Base-by-base conservation (phyloP, 1,140 invertebrate species). In the Arion vulgaris region DNA sequence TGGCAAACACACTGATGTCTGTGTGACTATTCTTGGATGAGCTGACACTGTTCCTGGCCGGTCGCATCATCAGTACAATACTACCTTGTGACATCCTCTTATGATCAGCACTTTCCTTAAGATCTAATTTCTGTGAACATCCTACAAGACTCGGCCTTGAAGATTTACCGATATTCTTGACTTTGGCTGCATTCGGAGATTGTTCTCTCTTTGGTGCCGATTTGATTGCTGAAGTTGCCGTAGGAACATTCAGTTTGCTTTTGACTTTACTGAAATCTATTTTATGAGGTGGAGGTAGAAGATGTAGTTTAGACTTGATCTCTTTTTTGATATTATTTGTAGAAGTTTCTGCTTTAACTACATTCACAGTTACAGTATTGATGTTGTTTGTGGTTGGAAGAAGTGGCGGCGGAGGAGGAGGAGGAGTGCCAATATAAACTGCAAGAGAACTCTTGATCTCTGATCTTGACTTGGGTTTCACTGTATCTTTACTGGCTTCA, bases 371-470 rank as follows among this genome's bases (percentile, higher is more conserved):
- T 19, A 36, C 4, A 74, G 57, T 19, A 53, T 79, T 26, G 41
- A 0, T 62, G 72, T 32, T n/a, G 49, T 2, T 23, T 41, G 49
- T 32, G n/a, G 36, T 41, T 26, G 71, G 32, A 0, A 13, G 66
- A 72, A 34, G 51, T 28, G 71, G 79, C 13, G 69, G 71, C 2
- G 51, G 41, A 19, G 45, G 45, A 11, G 45, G 45, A 11, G 45
- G 19, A 9, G 80, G 80, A 38, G 83, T 77, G 72, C 83, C 82
- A 26, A 89, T 79, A 66, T 86, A 90, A 13, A 86, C 87, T 38
- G 91, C 88, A 26, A 93, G 83, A 73, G 88, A 87, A 86, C 91
- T 92, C 80, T 90, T 92, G 0, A 92, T 88, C 82, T 93, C 92
- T 39, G 85, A 83, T 79, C 91, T 92, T 1, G 90, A 84, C 69